These are phyloP conservation scores for Arctocebus calabarensis DNA, from an alignment of 2,797 vertebrate species.

Conservation along the genomic window DNA sequence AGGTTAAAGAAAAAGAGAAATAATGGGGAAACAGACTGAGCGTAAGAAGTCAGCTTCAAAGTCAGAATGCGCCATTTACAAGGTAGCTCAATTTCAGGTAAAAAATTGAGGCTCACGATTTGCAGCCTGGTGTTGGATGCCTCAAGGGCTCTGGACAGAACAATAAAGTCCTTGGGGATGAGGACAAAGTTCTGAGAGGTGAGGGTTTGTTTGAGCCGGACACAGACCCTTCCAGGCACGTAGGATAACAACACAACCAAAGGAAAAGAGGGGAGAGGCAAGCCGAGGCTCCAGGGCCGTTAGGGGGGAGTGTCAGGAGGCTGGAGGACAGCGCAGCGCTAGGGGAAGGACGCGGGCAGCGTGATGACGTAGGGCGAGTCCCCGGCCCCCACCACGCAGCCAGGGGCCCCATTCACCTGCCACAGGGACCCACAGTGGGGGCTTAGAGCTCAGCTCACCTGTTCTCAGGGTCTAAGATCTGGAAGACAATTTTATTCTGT, in stretches of 20 bases:
- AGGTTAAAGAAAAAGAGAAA: background rate
- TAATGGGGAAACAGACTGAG: background rate
- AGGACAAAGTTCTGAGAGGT: background rate
- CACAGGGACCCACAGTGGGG: background rate
- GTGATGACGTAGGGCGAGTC: no score
- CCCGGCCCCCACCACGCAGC: no score
- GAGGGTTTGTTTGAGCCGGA: background rate
- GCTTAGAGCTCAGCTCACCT: background rate
- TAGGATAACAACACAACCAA: background rate
- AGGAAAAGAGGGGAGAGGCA: background rate
- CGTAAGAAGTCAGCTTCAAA: constrained; percentile 9
- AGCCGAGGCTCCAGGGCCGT: background rate
- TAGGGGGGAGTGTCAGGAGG: background rate
- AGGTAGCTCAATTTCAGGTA: background rate
- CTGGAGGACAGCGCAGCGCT: background rate
- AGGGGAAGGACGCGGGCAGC: no score
- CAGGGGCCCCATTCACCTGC: background rate
- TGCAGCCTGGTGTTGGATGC: background rate
- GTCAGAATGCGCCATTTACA: background rate
- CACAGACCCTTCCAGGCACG: background rate
- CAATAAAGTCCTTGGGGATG: background rate
- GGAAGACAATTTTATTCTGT: constrained; percentile 66
- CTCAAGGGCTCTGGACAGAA: background rate
- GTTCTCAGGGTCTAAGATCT: constrained; percentile 3
- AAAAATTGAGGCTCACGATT: background rate